Base-by-base conservation (phyloP, 2,797 vertebrate species). In the Pempheris klunzingeri region DNA sequence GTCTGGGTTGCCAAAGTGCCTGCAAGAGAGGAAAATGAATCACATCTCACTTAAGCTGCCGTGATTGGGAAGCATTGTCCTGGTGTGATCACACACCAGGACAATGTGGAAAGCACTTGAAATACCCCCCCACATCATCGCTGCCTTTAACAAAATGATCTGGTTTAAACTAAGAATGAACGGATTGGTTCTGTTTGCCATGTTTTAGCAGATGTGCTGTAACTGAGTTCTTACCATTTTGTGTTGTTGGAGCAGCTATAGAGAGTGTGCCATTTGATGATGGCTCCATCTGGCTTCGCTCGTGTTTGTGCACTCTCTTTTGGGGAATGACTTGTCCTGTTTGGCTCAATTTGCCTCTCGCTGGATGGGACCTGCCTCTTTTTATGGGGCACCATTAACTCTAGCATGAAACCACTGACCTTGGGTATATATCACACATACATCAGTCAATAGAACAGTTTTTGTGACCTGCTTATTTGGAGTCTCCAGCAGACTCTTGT, bases 391-490 rank as follows among this genome's bases (percentile, higher is more conserved):
- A 80, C 38, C 70, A 79, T 85, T 43, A 80, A 78, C 59, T 79
- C 61, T 52, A 39, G 4, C 28, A 43, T 54, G 26, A 70, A 82
- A 52, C 50, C 52, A 58, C 60, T 12, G 32, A 59, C 36, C 68
- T 24, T 34, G n/a, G 36, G 49, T 41, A 26, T 57, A 30, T 38
- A 10, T 67, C 26, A 57, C 57, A 52, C n/a, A 11, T 17, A 47
- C 90, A 57, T 91, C 90, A 36, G 86, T 86, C 57, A 95, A 63
- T n/a, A 63, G 34, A 94, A 71, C n/a, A 92, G 74, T 71, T 93
- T 47, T 38, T 89, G 59, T 58, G 93, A 82, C 65, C 80, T 82
- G 86, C 52, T 65, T 44, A 58, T 24, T 34, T 53, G 94, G 89
- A 67, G 87, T 43, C 0, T 87, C 54, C 44, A 94, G 78, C 52